Percentiles rank a stretch among this genome's conserved stretches.
Conservation (phyloP, 2,113 vertebrate genomes). For the Eira barbara region DNA sequence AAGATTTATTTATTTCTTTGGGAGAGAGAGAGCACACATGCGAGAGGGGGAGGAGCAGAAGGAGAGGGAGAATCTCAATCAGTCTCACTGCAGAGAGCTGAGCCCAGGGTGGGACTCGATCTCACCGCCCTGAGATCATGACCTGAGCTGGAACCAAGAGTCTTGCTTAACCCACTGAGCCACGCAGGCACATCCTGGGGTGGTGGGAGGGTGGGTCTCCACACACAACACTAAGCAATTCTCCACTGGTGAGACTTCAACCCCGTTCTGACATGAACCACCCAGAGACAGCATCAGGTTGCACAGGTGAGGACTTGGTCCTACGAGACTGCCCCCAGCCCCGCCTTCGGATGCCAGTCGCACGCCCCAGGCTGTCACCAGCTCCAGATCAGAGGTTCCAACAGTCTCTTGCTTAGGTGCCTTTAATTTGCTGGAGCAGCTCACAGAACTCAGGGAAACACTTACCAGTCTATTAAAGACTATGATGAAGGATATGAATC, state of each 20-base stretch:
- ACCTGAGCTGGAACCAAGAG: background rate
- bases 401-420: background rate
- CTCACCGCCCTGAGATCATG: background rate
- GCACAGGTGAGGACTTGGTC: background rate
- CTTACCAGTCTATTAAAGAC: background rate
- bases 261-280: background rate
- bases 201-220: background rate
- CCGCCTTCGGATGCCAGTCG: rapidly evolving
- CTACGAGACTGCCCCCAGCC: background rate
- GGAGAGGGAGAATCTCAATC: background rate
- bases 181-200: background rate
- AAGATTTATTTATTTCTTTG: background rate
- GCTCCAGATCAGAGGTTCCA: background rate
- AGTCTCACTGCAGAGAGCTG: background rate
- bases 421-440: background rate
- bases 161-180: background rate
- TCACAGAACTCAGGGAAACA: background rate
- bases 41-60: background rate
- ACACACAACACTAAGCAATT: background rate
- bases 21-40: background rate
- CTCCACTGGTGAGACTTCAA: background rate
- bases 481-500: background rate
- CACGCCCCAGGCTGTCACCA: background rate
- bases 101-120: background rate
- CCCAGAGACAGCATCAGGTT: background rate